These are phyloP conservation scores for Atherinomorus stipes DNA, from an alignment of 2,113 vertebrate genomes.

Conservation along the genomic window DNA sequence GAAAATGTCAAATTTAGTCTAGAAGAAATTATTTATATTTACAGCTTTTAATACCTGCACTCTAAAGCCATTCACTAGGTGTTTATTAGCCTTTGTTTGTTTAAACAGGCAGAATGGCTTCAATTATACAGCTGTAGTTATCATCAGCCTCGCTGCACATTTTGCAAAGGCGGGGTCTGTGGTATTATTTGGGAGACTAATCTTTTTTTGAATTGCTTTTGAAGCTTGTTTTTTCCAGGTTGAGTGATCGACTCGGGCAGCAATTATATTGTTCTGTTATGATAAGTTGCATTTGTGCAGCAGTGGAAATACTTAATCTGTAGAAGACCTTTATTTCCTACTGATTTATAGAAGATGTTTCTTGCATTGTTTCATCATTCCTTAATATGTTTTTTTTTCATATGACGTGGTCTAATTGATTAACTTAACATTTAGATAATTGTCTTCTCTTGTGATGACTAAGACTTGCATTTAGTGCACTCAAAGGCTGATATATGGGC, in stretches of 20 bases:
- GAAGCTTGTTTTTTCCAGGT: neutral
- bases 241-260: conserved; percentile 9
- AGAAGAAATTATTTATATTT: neutral
- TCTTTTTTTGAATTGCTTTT: neutral
- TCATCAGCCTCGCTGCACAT: neutral
- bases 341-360: conserved; percentile 44
- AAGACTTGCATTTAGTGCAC: neutral
- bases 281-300: conserved; percentile 5
- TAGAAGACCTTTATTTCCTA: conserved; percentile 15
- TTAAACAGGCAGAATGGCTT: neutral
- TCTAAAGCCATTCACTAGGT: neutral
- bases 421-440: neutral
- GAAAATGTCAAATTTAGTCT: neutral
- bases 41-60: neutral
- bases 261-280: neutral
- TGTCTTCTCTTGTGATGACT: neutral
- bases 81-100: neutral
- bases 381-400: neutral
- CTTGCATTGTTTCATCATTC: neutral
- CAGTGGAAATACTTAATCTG: conserved; percentile 4
- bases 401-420: neutral
- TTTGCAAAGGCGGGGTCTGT: neutral
- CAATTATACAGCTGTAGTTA: neutral
- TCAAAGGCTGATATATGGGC: neutral
- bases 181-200: neutral